Conservation (phyloP, 2,113 vertebrate genomes). For the Coturnix japonica region DNA sequence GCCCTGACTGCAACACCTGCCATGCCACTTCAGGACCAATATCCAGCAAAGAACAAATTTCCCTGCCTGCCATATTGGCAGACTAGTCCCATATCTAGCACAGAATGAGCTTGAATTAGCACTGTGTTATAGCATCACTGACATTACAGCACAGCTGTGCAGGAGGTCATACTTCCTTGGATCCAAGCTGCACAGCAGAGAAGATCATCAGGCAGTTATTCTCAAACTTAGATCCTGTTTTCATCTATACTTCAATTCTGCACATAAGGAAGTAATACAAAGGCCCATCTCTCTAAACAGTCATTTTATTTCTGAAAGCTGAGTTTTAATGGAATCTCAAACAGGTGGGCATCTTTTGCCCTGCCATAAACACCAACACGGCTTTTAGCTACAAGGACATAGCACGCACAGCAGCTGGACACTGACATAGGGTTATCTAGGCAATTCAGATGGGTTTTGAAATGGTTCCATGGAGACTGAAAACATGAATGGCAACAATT, state of each 20-base stretch:
- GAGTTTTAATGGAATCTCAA: not conserved
- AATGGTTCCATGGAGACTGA: not conserved
- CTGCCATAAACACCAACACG: not conserved
- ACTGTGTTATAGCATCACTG: not conserved
- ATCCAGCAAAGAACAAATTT: not conserved
- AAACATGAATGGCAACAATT: not conserved
- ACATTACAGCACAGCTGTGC: accelerated
- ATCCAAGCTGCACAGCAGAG: not conserved
- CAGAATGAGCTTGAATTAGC: not conserved
- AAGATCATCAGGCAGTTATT: not conserved
- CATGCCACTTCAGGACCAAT: not conserved
- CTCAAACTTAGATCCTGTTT: not conserved
- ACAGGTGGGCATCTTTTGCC: not conserved
- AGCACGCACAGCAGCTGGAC: not conserved
- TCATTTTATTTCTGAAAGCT: not conserved
- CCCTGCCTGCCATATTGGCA: not conserved
- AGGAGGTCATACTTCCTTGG: not conserved
- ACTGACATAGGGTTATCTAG: not conserved
- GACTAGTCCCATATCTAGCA: not conserved
- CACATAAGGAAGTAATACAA: not conserved
- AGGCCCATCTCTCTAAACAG: not conserved
- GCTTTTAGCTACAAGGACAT: not conserved
- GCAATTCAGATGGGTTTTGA: not conserved
- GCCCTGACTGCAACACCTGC: not conserved
- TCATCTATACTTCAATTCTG: not conserved